Base-by-base conservation (phyloP, 2,113 vertebrate species). In the Patagioenas fasciata region DNA sequence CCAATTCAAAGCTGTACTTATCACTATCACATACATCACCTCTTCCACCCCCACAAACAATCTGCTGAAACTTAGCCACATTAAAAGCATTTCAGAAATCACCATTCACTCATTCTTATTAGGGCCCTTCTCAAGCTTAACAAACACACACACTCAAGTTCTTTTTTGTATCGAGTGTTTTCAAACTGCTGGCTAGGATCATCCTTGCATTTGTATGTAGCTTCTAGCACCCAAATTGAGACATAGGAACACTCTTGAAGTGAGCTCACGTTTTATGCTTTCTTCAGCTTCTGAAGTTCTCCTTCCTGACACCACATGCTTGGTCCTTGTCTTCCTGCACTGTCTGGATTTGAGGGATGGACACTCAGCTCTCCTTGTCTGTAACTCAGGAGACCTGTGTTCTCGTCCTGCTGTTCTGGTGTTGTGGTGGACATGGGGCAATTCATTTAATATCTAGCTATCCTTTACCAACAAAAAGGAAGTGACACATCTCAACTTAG, bases 71-170 rank as follows among this genome's bases (percentile, higher is more conserved):
- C 12, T 70, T 86, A 66, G 66, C 23, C 38, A 53, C 38, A 15
- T 58, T 25, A 67, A 80, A 91, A 94, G 40, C 61, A n/a, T 80
- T 78, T 62, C 54, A 67, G 64, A 88, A 94, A 56, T 66, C 54
- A 42, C 23, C n/a, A 24, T 83, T 93, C 38, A 32, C 5, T 80
- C 4, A 6, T 42, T 57, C 44, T 93, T 70, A 64, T 11, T 47
- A 73, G 53, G 80, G 11, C 4, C 67, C 14, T 85, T 57, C 62
- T 93, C 17, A 80, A 64, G 25, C 54, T 74, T 80, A 69, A 77
- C 15, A 40, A 58, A 82, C 24, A 81, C 47, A 77, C 4, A 36
- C 0, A 1, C 6, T 42, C 34, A 54, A 67, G 26, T 61, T 89
- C 15, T 20, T 42, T 61, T 85, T 51, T 74, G 17, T 32, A 36